Evolutionary conservation across 1,140 invertebrate genomes (phyloP), one percentile per base, ranked within the genome.

Genomic region (Paracyclopina nana): DNA sequence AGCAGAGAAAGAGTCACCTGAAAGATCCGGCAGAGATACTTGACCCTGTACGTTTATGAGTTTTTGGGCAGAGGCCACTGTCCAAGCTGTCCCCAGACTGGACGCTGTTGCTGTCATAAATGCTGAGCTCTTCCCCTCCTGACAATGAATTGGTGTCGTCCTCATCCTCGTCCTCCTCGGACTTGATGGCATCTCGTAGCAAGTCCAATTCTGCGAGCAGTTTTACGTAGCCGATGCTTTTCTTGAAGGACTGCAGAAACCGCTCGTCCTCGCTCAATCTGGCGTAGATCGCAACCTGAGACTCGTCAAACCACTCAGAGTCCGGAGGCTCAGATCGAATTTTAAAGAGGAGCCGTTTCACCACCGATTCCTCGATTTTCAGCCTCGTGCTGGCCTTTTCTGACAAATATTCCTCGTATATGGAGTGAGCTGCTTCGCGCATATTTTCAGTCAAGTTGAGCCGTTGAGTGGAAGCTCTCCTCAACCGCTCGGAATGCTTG

Each of bases 271-370:
- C 71, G 56, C 70, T 63, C 48, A 62, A 68, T 26, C 25, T 46
- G 8, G 43, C 31, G 22, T 44, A 52, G 4, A 52, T 27, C 1
- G 18, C 12, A 2, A 16, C 24, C 30, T 26, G 40, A 27, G 27
- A 70, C 50, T 84, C 78, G 62, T 91, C 85, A 65, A 94, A 92
- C 72, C 83, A 83, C 5, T 65, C 66, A 54, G 82, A 77, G 43
- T 72, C 68, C 9, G 77, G 60, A 48, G 59, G 55, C 55, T 70
- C 64, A 57, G 50, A 45, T 52, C 50, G 34, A 29, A 82, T 74
- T 57, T 73, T 72, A 50, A 68, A 66, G 16, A 77, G 56, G 27
- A 83, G 66, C 58, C 65, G 70, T 49, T 76, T 75, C 1, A 77
- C 65, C 4, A 80, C 57, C 29, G 59, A 58, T 52, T 79, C 74